Percentiles rank a stretch among this genome's conserved stretches.
Conservation (phyloP, 2,797 vertebrate species). For the Typhlichthys eigenmanni region DNA sequence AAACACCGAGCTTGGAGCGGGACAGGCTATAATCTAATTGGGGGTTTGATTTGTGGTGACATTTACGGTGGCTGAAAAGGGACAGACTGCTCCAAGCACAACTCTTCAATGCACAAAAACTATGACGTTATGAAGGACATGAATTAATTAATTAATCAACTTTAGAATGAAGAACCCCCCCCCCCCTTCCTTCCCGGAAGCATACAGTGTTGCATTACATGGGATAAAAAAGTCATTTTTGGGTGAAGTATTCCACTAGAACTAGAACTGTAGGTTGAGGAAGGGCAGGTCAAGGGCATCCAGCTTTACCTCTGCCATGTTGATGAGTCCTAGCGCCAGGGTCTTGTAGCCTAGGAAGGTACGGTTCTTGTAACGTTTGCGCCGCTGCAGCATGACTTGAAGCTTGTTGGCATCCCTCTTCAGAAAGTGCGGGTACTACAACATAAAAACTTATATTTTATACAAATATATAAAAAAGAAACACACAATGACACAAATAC, state of each 20-base stretch:
- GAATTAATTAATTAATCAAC: constrained; percentile 4
- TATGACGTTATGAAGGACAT: too few species aligned
- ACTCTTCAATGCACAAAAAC: background rate
- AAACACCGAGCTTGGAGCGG: constrained; percentile 32
- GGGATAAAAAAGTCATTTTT: too few species aligned
- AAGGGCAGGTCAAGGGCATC: background rate
- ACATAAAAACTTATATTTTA: background rate
- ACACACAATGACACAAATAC: background rate
- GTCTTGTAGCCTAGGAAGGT: constrained; percentile 92
- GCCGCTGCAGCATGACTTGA: constrained; percentile 90
- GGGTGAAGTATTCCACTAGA: too few species aligned
- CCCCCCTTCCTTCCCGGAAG: too few species aligned
- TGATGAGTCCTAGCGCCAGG: constrained; percentile 87
- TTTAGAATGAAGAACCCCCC: background rate
- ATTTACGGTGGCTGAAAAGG: constrained; percentile 25
- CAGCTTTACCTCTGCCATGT: constrained; percentile 87
- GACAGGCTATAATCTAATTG: constrained; percentile 40
- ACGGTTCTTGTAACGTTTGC: constrained; percentile 89
- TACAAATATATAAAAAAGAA: background rate
- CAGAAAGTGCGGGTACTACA: constrained; percentile 88
- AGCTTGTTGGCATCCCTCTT: constrained; percentile 91
- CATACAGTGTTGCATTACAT: too few species aligned
- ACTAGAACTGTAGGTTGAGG: too few species aligned
- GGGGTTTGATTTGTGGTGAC: constrained; percentile 50
- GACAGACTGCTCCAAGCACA: constrained; percentile 23